Evolutionary conservation across 2,113 vertebrate species (phyloP).

Genomic region (Channa argus): DNA sequence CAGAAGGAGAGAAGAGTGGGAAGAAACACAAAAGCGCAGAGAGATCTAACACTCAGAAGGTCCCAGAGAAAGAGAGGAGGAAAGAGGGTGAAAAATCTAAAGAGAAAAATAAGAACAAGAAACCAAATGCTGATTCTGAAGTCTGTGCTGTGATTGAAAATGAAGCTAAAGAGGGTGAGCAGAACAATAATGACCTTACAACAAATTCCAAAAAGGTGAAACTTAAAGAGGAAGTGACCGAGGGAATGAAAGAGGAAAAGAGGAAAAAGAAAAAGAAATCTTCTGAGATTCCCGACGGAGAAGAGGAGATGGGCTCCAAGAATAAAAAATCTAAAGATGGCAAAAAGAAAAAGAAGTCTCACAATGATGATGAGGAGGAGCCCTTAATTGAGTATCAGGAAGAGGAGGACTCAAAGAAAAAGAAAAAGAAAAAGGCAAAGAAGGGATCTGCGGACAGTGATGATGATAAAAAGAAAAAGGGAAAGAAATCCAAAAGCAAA

Average conservation of each 20-base stretch:
- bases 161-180: slow-evolving; percentile 60
- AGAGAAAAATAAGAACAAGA: slow-evolving; percentile 69
- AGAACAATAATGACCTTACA: slow-evolving; percentile 85
- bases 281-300: slow-evolving; percentile 66
- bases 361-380: slow-evolving; percentile 62
- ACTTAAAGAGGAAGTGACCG: slow-evolving; percentile 73
- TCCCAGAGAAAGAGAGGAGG: slow-evolving; percentile 51
- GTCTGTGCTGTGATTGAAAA: slow-evolving; percentile 65
- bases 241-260: slow-evolving; percentile 69
- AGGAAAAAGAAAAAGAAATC: slow-evolving; percentile 83
- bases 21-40: slow-evolving; percentile 58
- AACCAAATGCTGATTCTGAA: slow-evolving; percentile 45
- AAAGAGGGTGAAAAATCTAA: slow-evolving; percentile 45
- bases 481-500: slow-evolving; percentile 86
- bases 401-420: slow-evolving; percentile 81
- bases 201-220: slow-evolving; percentile 73
- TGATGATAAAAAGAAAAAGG: slow-evolving; percentile 86
- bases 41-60: slow-evolving; percentile 37
- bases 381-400: slow-evolving; percentile 72
- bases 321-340: slow-evolving; percentile 77
- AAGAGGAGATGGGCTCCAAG: slow-evolving; percentile 79
- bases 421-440: slow-evolving; percentile 82
- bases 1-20: slow-evolving; percentile 60
- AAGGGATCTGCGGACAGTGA: slow-evolving; percentile 81
- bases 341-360: slow-evolving; percentile 81